phyloP scores from a whole-genome alignment of 64 coral and sea anemone species.

The Montipora foliosa region DNA sequence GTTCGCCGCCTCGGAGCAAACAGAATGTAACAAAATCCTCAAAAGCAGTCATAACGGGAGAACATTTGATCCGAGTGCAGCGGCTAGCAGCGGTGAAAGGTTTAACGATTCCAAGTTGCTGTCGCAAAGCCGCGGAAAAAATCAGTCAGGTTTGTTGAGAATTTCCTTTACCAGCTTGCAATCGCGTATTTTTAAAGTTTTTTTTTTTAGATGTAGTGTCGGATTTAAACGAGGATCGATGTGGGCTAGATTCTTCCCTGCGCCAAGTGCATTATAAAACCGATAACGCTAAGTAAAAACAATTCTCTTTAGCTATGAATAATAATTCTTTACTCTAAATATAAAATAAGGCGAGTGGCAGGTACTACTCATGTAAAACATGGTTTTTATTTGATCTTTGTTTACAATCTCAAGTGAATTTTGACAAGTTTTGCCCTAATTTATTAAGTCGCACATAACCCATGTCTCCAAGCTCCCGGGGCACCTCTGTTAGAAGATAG shows the following conservation, averaged over 20 bases:
- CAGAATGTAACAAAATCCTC: background rate
- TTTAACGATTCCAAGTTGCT: background rate
- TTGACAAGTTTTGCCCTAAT: background rate
- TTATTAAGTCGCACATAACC: background rate
- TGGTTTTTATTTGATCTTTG: conserved; percentile 1
- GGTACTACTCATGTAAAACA: background rate
- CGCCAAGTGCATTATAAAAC: no score
- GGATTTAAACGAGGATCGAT: no score
- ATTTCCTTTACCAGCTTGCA: background rate
- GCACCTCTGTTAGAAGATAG: no score
- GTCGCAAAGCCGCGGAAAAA: background rate
- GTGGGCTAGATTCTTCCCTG: no score
- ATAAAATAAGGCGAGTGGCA: background rate
- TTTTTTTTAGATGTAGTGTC: no score
- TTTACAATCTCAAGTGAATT: background rate
- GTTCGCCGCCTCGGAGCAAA: background rate
- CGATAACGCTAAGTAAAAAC: no score
- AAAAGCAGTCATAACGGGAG: background rate
- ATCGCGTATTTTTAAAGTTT: no score
- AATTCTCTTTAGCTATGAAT: background rate
- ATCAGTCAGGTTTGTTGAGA: conserved; percentile 1
- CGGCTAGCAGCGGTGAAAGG: background rate
- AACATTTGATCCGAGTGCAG: background rate
- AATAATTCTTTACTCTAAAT: background rate
- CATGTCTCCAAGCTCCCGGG: no score